phyloP scores from a whole-genome alignment of 2,888 invertebrate species.

The Tinea trinotella region DNA sequence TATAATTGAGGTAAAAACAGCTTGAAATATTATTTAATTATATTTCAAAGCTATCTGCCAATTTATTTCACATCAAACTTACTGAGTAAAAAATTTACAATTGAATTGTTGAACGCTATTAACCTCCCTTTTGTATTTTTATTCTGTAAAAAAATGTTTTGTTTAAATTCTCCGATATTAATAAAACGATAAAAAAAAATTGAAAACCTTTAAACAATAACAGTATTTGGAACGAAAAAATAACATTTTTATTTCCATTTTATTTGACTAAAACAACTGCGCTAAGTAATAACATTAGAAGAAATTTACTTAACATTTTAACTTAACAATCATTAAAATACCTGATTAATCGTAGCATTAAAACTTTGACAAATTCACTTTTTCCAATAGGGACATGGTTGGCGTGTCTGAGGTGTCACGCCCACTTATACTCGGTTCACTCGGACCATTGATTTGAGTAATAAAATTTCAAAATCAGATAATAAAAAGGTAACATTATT shows the following conservation, averaged over 20 bases:
- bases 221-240: no score
- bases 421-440: constrained; percentile 33
- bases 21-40: constrained; percentile 59
- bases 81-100: background rate
- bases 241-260: no score
- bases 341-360: constrained; percentile 41
- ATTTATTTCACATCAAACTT: constrained; percentile 32
- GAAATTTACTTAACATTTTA: no score
- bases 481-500: constrained; percentile 52
- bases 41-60: constrained; percentile 35
- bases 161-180: no score
- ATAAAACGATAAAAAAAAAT: no score
- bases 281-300: no score
- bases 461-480: constrained; percentile 51
- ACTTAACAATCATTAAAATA: no score
- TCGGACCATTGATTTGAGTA: constrained; percentile 32
- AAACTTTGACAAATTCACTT: constrained; percentile 27
- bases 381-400: constrained; percentile 20
- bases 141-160: no score
- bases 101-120: background rate
- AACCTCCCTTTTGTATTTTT: no score
- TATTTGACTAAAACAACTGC: no score
- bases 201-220: no score
- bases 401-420: constrained; percentile 25
- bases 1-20: constrained; percentile 60